A percentile compares a stretch with the other conserved stretches of the same genome.
phyloP scores from a whole-genome alignment of 2,797 vertebrate species.

The Octomys mimax region DNA sequence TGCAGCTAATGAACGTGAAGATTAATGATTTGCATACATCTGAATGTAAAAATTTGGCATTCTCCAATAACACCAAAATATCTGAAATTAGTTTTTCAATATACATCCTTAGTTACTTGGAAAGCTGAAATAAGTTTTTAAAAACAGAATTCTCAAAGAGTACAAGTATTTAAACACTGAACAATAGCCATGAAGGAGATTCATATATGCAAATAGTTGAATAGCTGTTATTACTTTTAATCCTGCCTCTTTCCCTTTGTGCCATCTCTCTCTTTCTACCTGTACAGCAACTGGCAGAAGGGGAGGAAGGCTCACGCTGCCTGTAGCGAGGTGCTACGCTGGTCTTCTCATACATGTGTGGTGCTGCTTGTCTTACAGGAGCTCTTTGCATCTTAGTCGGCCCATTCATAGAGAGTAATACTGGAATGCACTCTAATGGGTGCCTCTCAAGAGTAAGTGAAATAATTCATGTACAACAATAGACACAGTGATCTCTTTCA shows the following conservation, averaged over 20 bases:
- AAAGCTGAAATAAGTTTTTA: constrained; percentile 18
- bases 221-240: neutral
- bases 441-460: constrained; percentile 25
- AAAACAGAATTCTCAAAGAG: neutral
- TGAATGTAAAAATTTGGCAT: neutral
- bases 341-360: neutral
- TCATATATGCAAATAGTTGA: neutral
- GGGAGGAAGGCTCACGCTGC: neutral
- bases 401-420: neutral
- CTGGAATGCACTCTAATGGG: neutral
- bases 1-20: too few species aligned
- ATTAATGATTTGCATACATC: neutral
- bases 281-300: neutral
- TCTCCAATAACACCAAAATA: constrained; percentile 18
- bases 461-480: neutral
- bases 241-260: neutral
- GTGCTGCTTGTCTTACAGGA: neutral
- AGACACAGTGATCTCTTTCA: neutral
- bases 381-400: neutral
- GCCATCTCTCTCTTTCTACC: neutral
- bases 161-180: neutral
- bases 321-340: neutral
- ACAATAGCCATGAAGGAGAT: neutral
- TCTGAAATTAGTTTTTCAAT: constrained; percentile 17
- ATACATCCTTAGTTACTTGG: neutral